Evolutionary conservation across 2,113 vertebrate genomes (phyloP).

Genomic region (Herpailurus yagouaroundi): DNA sequence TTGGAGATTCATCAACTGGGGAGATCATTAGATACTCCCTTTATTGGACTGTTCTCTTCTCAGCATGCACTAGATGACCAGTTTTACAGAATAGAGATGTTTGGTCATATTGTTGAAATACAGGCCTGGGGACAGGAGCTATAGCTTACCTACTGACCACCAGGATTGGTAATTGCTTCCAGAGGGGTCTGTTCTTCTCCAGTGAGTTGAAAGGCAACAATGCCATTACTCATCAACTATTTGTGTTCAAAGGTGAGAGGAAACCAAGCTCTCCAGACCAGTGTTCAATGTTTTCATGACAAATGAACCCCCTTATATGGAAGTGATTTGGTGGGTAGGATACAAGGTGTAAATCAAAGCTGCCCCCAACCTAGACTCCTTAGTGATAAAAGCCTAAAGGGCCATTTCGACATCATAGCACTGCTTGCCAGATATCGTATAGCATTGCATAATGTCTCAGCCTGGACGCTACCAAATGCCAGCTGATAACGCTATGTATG

Average conservation of each 20-base stretch:
- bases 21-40: conserved; percentile 21
- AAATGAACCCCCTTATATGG: not conserved
- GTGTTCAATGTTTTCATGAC: not conserved
- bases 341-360: conserved; percentile 30
- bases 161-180: conserved; percentile 65
- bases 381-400: not conserved
- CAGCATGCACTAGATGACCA: not conserved
- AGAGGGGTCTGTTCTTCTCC: conserved; percentile 22
- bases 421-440: not conserved
- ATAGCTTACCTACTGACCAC: conserved; percentile 28
- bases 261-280: not conserved
- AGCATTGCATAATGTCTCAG: not conserved
- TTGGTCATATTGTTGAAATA: conserved; percentile 44
- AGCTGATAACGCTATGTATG: not conserved
- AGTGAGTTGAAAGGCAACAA: not conserved
- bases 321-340: not conserved
- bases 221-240: conserved; percentile 32
- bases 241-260: conserved; percentile 32
- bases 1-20: not conserved
- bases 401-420: not conserved
- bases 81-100: not conserved
- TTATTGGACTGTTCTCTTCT: not conserved
- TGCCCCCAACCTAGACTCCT: not conserved
- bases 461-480: too few species aligned
- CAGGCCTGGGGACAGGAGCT: not conserved